Evolutionary conservation across 2,113 vertebrate species (phyloP).

Genomic region (Apistogramma diplotaenia): DNA sequence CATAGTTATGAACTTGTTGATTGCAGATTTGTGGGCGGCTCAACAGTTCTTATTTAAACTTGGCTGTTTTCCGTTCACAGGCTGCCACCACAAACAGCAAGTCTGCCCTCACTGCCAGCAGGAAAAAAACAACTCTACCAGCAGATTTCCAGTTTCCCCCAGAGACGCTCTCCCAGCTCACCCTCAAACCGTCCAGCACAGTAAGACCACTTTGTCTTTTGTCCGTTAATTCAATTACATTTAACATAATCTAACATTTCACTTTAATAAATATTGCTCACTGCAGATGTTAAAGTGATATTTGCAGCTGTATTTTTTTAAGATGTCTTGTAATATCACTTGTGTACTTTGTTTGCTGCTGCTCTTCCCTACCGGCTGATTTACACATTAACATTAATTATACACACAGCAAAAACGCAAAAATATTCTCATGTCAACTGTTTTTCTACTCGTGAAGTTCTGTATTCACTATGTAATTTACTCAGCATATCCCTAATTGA

Average conservation of each 20-base stretch:
- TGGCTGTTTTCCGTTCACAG: conserved; percentile 61
- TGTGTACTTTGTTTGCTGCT: not conserved
- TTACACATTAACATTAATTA: not conserved
- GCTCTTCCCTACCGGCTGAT: not conserved
- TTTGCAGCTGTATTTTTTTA: not conserved
- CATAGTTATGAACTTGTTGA: not conserved
- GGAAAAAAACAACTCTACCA: conserved; percentile 85
- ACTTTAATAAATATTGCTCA: not conserved
- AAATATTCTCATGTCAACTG: not conserved
- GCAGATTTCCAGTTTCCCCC: conserved; percentile 86
- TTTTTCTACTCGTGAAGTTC: not conserved
- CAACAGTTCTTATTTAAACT: not conserved
- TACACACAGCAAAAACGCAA: not conserved
- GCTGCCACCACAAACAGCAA: conserved; percentile 80
- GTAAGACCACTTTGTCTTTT: conserved; percentile 67
- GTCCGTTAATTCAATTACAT: no score
- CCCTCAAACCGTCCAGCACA: conserved; percentile 82
- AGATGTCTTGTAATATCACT: not conserved
- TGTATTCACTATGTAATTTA: not conserved
- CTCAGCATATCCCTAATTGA: not conserved
- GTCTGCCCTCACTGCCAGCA: conserved; percentile 78
- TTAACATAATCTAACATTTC: no score
- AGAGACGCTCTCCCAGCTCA: conserved; percentile 79
- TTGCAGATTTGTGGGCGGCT: not conserved
- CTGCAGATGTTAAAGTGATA: not conserved